Base-by-base conservation (phyloP, 2,113 vertebrate species). In the Engraulis encrasicolus region DNA sequence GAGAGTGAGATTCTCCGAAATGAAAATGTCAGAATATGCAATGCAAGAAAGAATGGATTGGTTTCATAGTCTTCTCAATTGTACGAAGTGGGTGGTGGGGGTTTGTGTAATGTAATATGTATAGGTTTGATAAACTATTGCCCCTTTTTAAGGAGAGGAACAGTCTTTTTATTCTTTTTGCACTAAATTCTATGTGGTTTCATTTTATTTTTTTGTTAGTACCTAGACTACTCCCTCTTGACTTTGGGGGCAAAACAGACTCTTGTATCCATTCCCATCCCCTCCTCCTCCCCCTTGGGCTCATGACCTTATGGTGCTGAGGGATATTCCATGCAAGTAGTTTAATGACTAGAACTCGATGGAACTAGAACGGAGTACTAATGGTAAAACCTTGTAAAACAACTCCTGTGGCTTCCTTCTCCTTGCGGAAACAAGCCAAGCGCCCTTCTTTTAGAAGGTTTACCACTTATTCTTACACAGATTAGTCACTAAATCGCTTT, bases 11-110 rank as follows among this genome's bases (percentile, higher is more conserved):
- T 15, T 14, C 14, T 34, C 31, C 34, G 11, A 17, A 74, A 74
- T 15, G 12, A 15, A 74, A 74, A 34, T 74, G 66, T 34, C 31
- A 34, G 66, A 74, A 74, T 74, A 74, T 74, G 66, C 66, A 74
- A 74, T 14, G 27, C 66, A 18, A 74, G 66, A 34, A 34, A 14
- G 66, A 17, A n/a, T n/a, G n/a, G n/a, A n/a, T 1, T n/a, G 58
- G 34, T 74, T 74, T 17, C 9, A 74, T 74, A 34, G 66, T 74
- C 66, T 74, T 74, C 66, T 34, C 58, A 34, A 4, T n/a, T 74
- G 66, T 74, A 66, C 31, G 58, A 31, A n/a, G n/a, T n/a, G n/a
- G n/a, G n/a, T n/a, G n/a, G 58, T 9, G 58, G 31, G 40, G 40
- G 40, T 45, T 45, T 17, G 66, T 74, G 31, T 74, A n/a, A 14